Evolutionary conservation across 2,797 vertebrate species (phyloP).

Genomic region (Lepus oiostolus): DNA sequence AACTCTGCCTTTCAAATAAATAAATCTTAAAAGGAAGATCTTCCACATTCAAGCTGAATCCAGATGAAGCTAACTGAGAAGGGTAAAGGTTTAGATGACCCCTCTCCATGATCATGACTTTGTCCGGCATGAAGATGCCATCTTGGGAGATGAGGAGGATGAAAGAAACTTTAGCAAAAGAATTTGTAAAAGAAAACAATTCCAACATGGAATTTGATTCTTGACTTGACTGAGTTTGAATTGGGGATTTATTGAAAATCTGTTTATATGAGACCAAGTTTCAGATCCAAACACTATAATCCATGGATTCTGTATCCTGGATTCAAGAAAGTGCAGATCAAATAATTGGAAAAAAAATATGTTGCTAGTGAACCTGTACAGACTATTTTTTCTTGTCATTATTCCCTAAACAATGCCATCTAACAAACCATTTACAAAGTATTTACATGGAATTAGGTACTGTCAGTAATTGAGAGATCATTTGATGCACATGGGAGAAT

Average conservation of each 20-base stretch:
- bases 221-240: background rate
- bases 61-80: background rate
- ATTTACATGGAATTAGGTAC: background rate
- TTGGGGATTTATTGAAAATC: background rate
- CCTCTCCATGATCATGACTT: background rate
- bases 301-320: background rate
- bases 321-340: background rate
- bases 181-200: background rate
- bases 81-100: background rate
- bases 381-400: background rate
- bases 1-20: too few species aligned
- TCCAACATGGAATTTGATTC: background rate
- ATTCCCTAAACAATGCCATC: background rate
- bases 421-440: background rate
- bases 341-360: background rate
- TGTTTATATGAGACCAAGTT: background rate
- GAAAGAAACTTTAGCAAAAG: background rate
- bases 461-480: background rate
- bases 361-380: background rate
- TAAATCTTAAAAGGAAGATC: too few species aligned
- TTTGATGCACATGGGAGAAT: background rate
- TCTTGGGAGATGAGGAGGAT: background rate
- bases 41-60: background rate
- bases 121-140: too few species aligned
- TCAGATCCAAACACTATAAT: background rate